These are phyloP conservation scores for Teleogryllus oceanicus DNA, from an alignment of 2,888 invertebrate species.

Conservation along the genomic window DNA sequence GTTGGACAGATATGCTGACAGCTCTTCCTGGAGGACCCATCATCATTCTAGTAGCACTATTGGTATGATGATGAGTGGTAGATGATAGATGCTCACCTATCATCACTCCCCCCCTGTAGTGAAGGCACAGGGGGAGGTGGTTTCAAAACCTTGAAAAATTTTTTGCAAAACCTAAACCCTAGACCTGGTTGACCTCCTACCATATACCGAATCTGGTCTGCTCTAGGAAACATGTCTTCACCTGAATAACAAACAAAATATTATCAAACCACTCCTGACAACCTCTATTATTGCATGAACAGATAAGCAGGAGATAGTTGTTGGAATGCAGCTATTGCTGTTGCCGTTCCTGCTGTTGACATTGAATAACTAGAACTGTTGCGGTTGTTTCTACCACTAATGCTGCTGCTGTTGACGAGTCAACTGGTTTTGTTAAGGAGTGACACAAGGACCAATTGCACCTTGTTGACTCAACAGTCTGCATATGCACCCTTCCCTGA, in stretches of 20 bases:
- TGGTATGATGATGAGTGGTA: too few relatives aligned
- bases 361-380: slow-evolving; percentile 48
- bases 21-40: slow-evolving; percentile 70
- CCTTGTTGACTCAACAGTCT: slow-evolving; percentile 41
- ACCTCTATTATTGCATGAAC: slow-evolving; percentile 52
- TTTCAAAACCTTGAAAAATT: slow-evolving; percentile 47
- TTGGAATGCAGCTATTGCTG: slow-evolving; percentile 51
- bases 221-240: slow-evolving; percentile 24
- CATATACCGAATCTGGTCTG: slow-evolving; percentile 29
- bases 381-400: slow-evolving; percentile 45
- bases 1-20: slow-evolving; percentile 63
- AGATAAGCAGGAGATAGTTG: slow-evolving; percentile 59
- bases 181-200: slow-evolving; percentile 39
- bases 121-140: slow-evolving; percentile 70
- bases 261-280: slow-evolving; percentile 44
- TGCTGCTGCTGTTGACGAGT: slow-evolving; percentile 43
- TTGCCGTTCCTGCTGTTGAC: slow-evolving; percentile 47
- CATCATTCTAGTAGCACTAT: slow-evolving; percentile 42
- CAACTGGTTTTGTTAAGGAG: slow-evolving; percentile 39
- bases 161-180: slow-evolving; percentile 43
- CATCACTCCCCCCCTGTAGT: slow-evolving; percentile 55
- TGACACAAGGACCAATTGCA: slow-evolving; percentile 41
- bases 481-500: slow-evolving; percentile 48
- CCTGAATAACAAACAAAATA: slow-evolving; percentile 28
- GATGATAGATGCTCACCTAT: slow-evolving; percentile 57